Percentiles rank a stretch among this genome's conserved stretches.
phyloP scores from a whole-genome alignment of 1,140 invertebrate species.

The Saccostrea echinata region DNA sequence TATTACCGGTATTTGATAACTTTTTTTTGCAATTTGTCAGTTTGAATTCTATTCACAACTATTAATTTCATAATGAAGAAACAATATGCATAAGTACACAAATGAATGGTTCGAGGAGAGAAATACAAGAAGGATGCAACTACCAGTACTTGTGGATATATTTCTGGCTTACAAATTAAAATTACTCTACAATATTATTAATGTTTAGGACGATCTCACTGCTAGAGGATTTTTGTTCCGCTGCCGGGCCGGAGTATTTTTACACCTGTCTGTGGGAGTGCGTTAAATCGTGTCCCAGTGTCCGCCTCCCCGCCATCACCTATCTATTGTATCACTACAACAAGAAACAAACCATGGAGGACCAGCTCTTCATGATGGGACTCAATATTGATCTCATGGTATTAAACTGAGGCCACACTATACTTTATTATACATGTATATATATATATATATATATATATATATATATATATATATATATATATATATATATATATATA shows the following conservation, averaged over 20 bases:
- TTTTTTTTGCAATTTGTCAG: not conserved
- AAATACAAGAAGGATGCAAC: no score
- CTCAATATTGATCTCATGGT: slow-evolving; percentile 92
- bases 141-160: no score
- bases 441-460: no score
- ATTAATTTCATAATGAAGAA: no score
- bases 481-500: no score
- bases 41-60: no score
- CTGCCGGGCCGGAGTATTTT: slow-evolving; percentile 90
- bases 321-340: slow-evolving; percentile 92
- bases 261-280: slow-evolving; percentile 94
- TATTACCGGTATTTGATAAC: no score
- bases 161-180: no score
- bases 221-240: slow-evolving; percentile 89
- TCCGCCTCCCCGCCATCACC: slow-evolving; percentile 91
- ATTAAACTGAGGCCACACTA: slow-evolving; percentile 52
- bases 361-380: slow-evolving; percentile 92
- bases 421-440: no score
- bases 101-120: no score
- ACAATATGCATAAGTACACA: no score
- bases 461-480: no score
- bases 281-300: slow-evolving; percentile 89
- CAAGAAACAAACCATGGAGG: slow-evolving; percentile 89
- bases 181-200: not conserved
- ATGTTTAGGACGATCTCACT: slow-evolving; percentile 86